Conservation (phyloP, 1,140 invertebrate species). For the Thrips palmi region DNA sequence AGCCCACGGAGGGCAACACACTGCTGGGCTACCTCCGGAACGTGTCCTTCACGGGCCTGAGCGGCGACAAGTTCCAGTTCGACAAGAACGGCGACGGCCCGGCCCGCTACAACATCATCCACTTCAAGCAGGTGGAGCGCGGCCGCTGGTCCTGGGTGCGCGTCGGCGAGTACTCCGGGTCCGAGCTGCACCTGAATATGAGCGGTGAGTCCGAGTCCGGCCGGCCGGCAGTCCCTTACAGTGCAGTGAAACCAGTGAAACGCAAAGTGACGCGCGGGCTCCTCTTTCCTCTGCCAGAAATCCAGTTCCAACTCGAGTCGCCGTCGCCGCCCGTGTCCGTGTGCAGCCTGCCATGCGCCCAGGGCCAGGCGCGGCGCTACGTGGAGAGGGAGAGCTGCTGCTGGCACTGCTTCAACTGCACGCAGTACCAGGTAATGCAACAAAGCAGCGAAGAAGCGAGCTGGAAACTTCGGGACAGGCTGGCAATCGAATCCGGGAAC, state of each 20-base stretch:
- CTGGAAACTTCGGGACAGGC: too few species aligned
- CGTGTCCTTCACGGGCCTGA: slow-evolving; percentile 51
- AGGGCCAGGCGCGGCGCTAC: slow-evolving; percentile 73
- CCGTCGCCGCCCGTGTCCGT: slow-evolving; percentile 63
- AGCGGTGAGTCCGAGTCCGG: slow-evolving; percentile 30
- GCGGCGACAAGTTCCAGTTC: slow-evolving; percentile 78
- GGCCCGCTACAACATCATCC: slow-evolving; percentile 84
- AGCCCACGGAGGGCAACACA: slow-evolving; percentile 62
- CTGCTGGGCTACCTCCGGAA: slow-evolving; percentile 64
- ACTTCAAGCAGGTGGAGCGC: slow-evolving; percentile 66
- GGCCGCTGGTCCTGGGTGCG: slow-evolving; percentile 65
- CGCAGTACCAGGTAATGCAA: slow-evolving; percentile 75
- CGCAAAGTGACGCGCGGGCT: slow-evolving; percentile 26
- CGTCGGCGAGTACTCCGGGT: slow-evolving; percentile 54
- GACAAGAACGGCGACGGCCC: slow-evolving; percentile 79
- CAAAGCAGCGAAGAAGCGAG: too few species aligned
- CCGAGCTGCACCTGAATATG: slow-evolving; percentile 55
- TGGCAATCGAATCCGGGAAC: too few species aligned
- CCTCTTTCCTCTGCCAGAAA: slow-evolving; percentile 30
- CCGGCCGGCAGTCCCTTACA: neutral
- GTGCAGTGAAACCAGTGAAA: neutral
- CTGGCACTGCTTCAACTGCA: slow-evolving; percentile 88
- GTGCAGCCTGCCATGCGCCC: slow-evolving; percentile 64
- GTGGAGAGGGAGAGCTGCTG: slow-evolving; percentile 80
- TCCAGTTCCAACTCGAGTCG: slow-evolving; percentile 57